phyloP scores from a whole-genome alignment of 2,113 vertebrate genomes.

The Strigops habroptila region DNA sequence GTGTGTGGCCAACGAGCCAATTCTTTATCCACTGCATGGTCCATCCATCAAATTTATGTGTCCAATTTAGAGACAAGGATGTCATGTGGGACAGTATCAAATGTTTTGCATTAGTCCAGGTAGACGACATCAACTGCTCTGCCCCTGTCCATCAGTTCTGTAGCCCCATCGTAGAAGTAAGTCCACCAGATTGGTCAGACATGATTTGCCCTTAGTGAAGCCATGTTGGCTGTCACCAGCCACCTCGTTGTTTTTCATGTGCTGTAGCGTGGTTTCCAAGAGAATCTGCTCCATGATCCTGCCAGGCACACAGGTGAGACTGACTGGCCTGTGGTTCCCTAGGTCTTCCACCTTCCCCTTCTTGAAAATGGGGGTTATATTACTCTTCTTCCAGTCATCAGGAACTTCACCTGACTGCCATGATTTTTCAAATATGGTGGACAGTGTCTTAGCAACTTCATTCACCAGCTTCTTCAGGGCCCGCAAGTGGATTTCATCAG shows the following conservation, averaged over 20 bases:
- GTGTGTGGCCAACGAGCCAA: neutral
- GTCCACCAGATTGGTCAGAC: too few species aligned
- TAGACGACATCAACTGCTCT: too few species aligned
- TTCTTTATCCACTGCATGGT: neutral
- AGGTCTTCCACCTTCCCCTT: neutral
- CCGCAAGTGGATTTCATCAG: neutral
- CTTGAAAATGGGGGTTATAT: neutral
- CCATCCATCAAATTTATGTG: neutral
- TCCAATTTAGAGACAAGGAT: neutral
- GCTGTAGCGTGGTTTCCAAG: neutral
- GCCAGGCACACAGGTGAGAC: neutral
- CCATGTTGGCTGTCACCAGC: too few species aligned
- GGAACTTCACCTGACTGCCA: neutral
- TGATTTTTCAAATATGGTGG: neutral
- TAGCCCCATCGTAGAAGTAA: too few species aligned
- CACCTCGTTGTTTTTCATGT: too few species aligned
- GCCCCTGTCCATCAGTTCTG: too few species aligned
- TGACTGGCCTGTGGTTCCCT: neutral
- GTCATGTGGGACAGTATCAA: too few species aligned
- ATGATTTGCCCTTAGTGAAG: too few species aligned
- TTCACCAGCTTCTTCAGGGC: neutral
- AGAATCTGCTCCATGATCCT: neutral
- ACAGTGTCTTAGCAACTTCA: neutral
- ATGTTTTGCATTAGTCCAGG: too few species aligned
- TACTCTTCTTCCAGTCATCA: neutral